These are phyloP conservation scores for Drosophila ambigua DNA, from an alignment of 1,140 invertebrate genomes.

Conservation along the genomic window DNA sequence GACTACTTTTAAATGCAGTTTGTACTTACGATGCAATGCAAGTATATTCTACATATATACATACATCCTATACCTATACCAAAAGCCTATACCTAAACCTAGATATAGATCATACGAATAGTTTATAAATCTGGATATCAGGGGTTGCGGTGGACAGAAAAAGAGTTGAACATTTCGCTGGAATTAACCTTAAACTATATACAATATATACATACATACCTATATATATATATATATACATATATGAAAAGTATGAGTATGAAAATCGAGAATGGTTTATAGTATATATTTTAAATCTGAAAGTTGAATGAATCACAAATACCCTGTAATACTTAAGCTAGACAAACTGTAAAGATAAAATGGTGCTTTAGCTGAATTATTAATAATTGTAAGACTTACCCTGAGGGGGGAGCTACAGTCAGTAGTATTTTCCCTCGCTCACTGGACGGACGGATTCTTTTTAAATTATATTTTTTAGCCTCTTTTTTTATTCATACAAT, in stretches of 20 bases:
- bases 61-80: slow-evolving; percentile 26
- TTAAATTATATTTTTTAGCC: slow-evolving; percentile 51
- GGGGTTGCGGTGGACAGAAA: slow-evolving; percentile 1
- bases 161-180: slow-evolving; percentile 1
- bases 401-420: slow-evolving; percentile 28
- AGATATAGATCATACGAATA: slow-evolving; percentile 15
- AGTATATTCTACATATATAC: slow-evolving; percentile 8
- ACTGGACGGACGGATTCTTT: slow-evolving; percentile 35
- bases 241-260: slow-evolving; percentile 3
- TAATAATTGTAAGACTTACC: slow-evolving; percentile 72
- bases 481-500: slow-evolving; percentile 28
- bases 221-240: slow-evolving; percentile 8
- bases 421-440: slow-evolving; percentile 44
- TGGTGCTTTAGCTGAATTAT: slow-evolving; percentile 84
- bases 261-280: neutral
- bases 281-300: slow-evolving; percentile 46
- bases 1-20: slow-evolving; percentile 45
- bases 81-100: slow-evolving; percentile 1
- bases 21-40: slow-evolving; percentile 5
- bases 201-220: slow-evolving; percentile 14
- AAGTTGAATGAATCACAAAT: slow-evolving; percentile 44
- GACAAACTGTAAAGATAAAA: slow-evolving; percentile 72
- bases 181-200: slow-evolving; percentile 3
- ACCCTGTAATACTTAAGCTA: slow-evolving; percentile 57
- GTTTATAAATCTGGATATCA: slow-evolving; percentile 38